Evolutionary conservation across 2,888 invertebrate genomes (phyloP), one percentile per base, ranked within the genome.

Genomic region (Cheilosia soror): DNA sequence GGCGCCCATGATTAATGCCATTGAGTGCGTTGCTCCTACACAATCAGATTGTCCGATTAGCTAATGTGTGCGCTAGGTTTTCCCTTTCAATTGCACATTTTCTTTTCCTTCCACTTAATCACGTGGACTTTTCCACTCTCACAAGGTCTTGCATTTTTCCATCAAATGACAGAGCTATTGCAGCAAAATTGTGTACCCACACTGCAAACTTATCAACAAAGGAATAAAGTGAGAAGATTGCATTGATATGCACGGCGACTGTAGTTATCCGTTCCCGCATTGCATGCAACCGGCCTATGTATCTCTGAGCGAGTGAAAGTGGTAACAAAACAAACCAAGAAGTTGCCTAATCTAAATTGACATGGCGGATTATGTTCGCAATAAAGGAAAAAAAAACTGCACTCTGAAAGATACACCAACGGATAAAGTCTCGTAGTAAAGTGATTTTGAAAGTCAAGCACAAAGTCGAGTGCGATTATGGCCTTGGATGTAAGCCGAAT

Each of bases 321-420:
- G 37, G 68, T 25, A 66, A 69, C 47, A 76, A 71, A 66, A 69
- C 47, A 76, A 71, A 66, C 71, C 80, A 76, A 80, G 84, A 75
- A 75, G 84, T 84, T 84, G 80, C 84, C 84, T 80, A 84, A 84
- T 76, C 84, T 60, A 55, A 84, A 84, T 66, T 80, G 80, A 71
- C 84, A 75, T 68, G 80, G 71, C 25, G 69, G 66, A 79, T 71
- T 66, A 66, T 57, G 62, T 73, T 83, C 40, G 69, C 49, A 51
- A 71, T 80, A 60, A 63, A 77, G 37, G 11, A 68, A 75, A 57
- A 20, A 20, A 20, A 20, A 20, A 9, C 7, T 4, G 11, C 4
- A 13, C n/a, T 9, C 25, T 25, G 15, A 13, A 13, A 47, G 13
- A 53, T 40, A 20, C 15, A 40, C 29, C 6, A 20, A 37, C 31